phyloP scores from a whole-genome alignment of 1,140 invertebrate species.

The Caerostris extrusa region DNA sequence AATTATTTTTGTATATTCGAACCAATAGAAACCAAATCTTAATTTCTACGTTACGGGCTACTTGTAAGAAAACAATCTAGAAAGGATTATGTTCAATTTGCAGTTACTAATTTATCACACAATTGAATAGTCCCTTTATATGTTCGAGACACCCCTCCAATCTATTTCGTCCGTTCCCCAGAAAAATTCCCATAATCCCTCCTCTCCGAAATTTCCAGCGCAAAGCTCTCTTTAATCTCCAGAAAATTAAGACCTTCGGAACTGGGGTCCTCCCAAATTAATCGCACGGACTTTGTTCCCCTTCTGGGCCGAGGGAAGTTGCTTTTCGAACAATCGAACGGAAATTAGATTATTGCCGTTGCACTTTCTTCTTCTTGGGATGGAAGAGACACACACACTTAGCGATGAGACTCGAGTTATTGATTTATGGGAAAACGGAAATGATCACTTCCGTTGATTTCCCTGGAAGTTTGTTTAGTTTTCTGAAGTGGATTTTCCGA shows the following conservation, averaged over 20 bases:
- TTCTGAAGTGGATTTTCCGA: background rate
- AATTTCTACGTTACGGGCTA: too few relatives aligned
- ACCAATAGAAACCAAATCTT: too few relatives aligned
- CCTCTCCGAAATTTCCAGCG: background rate
- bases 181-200: background rate
- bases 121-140: background rate
- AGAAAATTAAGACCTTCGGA: background rate
- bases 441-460: constrained; percentile 35
- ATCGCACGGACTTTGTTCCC: background rate
- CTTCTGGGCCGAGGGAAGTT: background rate
- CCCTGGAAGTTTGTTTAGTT: background rate
- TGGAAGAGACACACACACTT: background rate
- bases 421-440: constrained; percentile 50
- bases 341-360: constrained; percentile 31
- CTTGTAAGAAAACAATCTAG: background rate
- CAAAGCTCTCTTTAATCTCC: background rate
- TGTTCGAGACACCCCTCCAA: background rate
- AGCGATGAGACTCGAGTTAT: background rate
- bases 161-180: background rate
- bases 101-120: background rate
- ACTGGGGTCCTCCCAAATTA: background rate
- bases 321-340: constrained; percentile 15
- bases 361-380: background rate
- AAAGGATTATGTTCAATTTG: background rate
- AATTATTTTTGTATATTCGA: too few relatives aligned